A percentile compares a stretch with the other conserved stretches of the same genome.
These are phyloP conservation scores for Neostethus bicornis DNA, from an alignment of 2,797 vertebrate genomes.

Conservation along the genomic window DNA sequence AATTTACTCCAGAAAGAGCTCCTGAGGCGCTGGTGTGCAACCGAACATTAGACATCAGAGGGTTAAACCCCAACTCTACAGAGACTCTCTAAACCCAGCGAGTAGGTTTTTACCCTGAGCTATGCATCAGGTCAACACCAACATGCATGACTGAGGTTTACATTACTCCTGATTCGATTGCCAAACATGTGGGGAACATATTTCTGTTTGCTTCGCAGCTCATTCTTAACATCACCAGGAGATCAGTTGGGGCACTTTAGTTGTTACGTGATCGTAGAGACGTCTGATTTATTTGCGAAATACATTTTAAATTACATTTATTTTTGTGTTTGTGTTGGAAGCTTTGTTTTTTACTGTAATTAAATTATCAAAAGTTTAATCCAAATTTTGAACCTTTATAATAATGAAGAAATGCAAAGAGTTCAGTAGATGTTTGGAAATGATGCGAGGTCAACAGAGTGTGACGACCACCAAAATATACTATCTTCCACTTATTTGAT, in stretches of 20 bases:
- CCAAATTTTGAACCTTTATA: neutral
- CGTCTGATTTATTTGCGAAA: too few species aligned
- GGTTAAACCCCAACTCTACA: conserved; percentile 69
- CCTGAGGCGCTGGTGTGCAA: conserved; percentile 84
- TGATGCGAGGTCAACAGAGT: neutral
- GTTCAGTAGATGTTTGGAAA: neutral
- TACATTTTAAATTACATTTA: conserved; percentile 12
- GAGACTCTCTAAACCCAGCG: conserved; percentile 52
- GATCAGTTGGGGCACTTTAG: conserved; percentile 27
- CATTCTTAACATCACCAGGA: conserved; percentile 25
- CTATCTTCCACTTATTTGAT: too few species aligned
- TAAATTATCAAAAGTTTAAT: too few species aligned
- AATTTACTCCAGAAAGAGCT: conserved; percentile 93
- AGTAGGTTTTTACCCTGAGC: conserved; percentile 54
- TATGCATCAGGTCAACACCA: conserved; percentile 27
- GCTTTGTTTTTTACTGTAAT: conserved; percentile 4
- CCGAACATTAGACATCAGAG: conserved; percentile 67
- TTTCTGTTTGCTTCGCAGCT: conserved; percentile 38
- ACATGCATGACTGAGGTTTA: conserved; percentile 39
- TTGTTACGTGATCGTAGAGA: neutral
- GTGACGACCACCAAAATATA: neutral
- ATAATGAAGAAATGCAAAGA: neutral
- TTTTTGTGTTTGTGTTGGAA: conserved; percentile 9
- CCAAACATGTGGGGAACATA: conserved; percentile 27
- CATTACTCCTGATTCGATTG: conserved; percentile 48